Percentiles rank a stretch among this genome's conserved stretches.
Conservation (phyloP, 2,888 invertebrate genomes). For the Tenthredo livida region DNA sequence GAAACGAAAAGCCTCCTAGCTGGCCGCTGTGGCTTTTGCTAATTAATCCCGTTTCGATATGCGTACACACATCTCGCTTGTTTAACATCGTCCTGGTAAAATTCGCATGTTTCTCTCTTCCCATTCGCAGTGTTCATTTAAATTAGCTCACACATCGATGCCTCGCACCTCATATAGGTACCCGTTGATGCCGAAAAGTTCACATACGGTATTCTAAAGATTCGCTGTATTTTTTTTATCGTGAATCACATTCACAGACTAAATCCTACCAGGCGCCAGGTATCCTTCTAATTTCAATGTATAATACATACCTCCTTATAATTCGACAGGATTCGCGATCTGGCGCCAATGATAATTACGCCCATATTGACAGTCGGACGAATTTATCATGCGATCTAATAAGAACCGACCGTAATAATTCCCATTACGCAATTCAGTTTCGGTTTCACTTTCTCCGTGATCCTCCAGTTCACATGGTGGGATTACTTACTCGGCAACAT, state of each 20-base stretch:
- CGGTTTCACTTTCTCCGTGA: background rate
- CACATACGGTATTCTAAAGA: background rate
- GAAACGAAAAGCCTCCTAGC: background rate
- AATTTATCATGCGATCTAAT: background rate
- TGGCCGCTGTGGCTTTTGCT: background rate
- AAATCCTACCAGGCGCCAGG: too few species aligned
- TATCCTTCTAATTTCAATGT: background rate
- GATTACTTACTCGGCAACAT: background rate
- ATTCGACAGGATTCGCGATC: background rate
- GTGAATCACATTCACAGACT: background rate
- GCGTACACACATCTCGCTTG: background rate
- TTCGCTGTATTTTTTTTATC: background rate
- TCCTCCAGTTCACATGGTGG: background rate
- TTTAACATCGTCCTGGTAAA: background rate
- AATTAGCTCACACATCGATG: background rate
- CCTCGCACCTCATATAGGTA: background rate
- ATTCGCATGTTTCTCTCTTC: background rate
- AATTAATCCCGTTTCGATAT: background rate
- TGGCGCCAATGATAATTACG: background rate
- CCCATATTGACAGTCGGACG: background rate
- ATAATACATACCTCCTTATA: background rate
- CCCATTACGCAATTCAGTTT: background rate
- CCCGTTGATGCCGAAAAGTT: background rate
- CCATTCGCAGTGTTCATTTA: background rate
- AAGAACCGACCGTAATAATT: background rate